A percentile compares a stretch with the other conserved stretches of the same genome.
These are phyloP conservation scores for Heliconius erato DNA, from an alignment of 2,888 invertebrate genomes.

Conservation along the genomic window DNA sequence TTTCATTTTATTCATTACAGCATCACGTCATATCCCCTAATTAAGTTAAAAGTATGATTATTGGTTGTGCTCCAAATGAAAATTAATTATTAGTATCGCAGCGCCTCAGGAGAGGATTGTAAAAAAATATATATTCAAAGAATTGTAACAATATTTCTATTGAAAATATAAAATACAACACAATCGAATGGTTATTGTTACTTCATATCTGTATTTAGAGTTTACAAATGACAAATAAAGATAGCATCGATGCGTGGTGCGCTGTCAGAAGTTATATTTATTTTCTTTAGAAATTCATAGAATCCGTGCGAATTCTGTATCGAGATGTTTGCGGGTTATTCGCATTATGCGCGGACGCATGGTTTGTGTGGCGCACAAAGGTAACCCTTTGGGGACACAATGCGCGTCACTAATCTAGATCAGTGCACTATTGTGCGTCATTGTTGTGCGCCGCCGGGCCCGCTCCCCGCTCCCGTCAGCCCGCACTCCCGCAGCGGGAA, in stretches of 20 bases:
- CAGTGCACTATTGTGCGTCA: slow-evolving; percentile 79
- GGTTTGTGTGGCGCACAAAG: slow-evolving; percentile 72
- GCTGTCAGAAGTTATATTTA: slow-evolving; percentile 86
- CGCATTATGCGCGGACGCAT: slow-evolving; percentile 71
- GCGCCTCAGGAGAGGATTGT: slow-evolving; percentile 21
- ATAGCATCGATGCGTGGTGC: slow-evolving; percentile 77
- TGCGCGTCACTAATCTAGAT: slow-evolving; percentile 85
- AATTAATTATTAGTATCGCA: slow-evolving; percentile 49
- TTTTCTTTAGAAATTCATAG: slow-evolving; percentile 85
- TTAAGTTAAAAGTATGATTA: slow-evolving; percentile 81
- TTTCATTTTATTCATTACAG: slow-evolving; percentile 64
- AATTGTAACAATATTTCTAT: slow-evolving; percentile 39
- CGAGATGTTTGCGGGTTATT: slow-evolving; percentile 79
- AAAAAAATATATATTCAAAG: slow-evolving; percentile 37
- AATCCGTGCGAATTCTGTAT: slow-evolving; percentile 80
- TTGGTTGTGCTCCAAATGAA: slow-evolving; percentile 60
- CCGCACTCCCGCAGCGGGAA: slow-evolving; percentile 60
- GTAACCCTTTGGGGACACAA: slow-evolving; percentile 85
- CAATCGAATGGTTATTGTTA: slow-evolving; percentile 58
- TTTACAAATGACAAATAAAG: slow-evolving; percentile 79
- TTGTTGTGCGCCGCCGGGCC: slow-evolving; percentile 59
- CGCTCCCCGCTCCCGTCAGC: slow-evolving; percentile 48
- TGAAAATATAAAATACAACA: slow-evolving; percentile 43
- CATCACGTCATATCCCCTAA: slow-evolving; percentile 71
- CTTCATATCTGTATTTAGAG: slow-evolving; percentile 70